Evolutionary conservation across 1,140 invertebrate species (phyloP).

Genomic region (Cydia fagiglandana): DNA sequence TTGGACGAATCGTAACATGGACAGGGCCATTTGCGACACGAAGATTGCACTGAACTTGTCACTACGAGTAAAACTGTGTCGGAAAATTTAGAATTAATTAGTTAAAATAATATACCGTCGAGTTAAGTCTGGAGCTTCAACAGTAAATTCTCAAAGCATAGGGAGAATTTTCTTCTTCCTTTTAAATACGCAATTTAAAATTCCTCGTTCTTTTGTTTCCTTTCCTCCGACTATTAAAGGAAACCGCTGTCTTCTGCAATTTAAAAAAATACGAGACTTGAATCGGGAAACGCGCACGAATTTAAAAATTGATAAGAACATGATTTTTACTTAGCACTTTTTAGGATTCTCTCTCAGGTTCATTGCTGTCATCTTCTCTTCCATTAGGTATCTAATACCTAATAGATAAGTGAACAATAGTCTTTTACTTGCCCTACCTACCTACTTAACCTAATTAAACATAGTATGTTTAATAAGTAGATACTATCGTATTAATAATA

Average conservation of each 20-base stretch:
- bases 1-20: background rate
- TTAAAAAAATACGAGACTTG: conserved; percentile 20
- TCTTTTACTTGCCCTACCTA: no score
- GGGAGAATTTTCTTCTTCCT: background rate
- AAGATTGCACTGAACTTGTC: no score
- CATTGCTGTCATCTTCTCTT: background rate
- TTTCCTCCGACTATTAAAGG: conserved; percentile 17
- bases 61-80: no score
- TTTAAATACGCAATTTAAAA: conserved; percentile 15
- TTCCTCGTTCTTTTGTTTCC: conserved; percentile 19
- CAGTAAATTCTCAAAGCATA: background rate
- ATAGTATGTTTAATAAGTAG: no score
- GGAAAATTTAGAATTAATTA: no score
- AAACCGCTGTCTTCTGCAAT: conserved; percentile 14
- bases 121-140: background rate
- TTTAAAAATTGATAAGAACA: conserved; percentile 31
- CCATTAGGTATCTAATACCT: no score
- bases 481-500: no score
- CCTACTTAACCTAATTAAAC: no score
- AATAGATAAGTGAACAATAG: no score
- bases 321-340: background rate
- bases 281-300: conserved; percentile 8
- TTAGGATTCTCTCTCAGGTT: background rate
- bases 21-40: no score
- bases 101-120: background rate